Evolutionary conservation across 2,797 vertebrate genomes (phyloP).

Genomic region (Lithobates pipiens): DNA sequence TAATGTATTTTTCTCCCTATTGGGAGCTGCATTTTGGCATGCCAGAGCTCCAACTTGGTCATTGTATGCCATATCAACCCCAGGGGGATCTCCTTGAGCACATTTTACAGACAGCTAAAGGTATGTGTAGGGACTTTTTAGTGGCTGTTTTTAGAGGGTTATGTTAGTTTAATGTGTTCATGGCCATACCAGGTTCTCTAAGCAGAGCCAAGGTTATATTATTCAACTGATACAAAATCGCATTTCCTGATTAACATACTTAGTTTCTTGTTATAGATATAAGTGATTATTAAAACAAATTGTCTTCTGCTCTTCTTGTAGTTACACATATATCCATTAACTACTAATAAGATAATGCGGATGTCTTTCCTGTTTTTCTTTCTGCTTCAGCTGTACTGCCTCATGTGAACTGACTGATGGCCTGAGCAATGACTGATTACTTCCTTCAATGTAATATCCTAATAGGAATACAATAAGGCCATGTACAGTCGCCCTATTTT

Average conservation of each 20-base stretch:
- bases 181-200: too few relatives aligned
- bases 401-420: conserved; percentile 83
- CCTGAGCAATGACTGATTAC: conserved; percentile 83
- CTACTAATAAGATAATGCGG: conserved; percentile 83
- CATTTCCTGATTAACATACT: conserved; percentile 15
- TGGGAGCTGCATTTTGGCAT: too few relatives aligned
- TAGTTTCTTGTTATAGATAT: conserved; percentile 22
- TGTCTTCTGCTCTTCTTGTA: conserved; percentile 69
- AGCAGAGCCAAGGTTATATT: not conserved
- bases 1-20: too few relatives aligned
- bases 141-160: too few relatives aligned
- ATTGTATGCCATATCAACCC: too few relatives aligned
- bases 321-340: conserved; percentile 82
- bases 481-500: not conserved
- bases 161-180: too few relatives aligned
- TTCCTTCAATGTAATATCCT: conserved; percentile 24
- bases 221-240: not conserved
- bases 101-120: too few relatives aligned
- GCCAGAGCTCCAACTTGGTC: too few relatives aligned
- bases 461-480: conserved; percentile 1
- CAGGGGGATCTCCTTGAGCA: too few relatives aligned
- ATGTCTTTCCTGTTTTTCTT: conserved; percentile 85
- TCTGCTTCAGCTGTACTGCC: conserved; percentile 82
- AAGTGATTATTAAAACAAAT: conserved; percentile 31
- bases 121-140: too few relatives aligned